Evolutionary conservation across 2,888 invertebrate species (phyloP).

Genomic region (Polymixis flavicincta): DNA sequence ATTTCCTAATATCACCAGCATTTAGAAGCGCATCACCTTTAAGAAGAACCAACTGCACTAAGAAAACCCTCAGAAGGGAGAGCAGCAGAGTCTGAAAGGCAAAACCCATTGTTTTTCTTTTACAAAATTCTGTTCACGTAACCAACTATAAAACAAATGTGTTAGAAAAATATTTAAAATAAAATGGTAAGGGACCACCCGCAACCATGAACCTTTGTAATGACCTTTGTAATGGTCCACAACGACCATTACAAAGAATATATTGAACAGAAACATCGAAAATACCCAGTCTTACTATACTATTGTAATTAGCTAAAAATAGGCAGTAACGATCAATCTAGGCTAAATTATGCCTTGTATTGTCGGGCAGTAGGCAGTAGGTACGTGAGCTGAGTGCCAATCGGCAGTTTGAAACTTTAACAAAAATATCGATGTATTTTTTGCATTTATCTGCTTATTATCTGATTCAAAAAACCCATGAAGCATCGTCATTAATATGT

Average conservation of each 20-base stretch:
- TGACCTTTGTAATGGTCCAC: too few species aligned
- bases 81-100: not conserved
- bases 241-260: constrained; percentile 15
- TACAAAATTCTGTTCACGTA: constrained; percentile 29
- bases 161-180: too few species aligned
- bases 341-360: constrained; percentile 51
- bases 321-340: constrained; percentile 34
- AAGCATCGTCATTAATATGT: constrained; percentile 14
- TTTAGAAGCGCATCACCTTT: not conserved
- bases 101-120: not conserved
- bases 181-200: constrained; percentile 39
- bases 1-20: not conserved
- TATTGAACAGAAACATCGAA: constrained; percentile 12
- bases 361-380: constrained; percentile 19
- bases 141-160: too few species aligned
- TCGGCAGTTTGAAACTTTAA: constrained; percentile 3
- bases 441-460: constrained; percentile 10
- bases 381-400: constrained; percentile 42
- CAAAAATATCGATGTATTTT: constrained; percentile 39
- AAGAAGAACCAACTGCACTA: not conserved
- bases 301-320: constrained; percentile 41
- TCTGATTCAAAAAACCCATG: constrained; percentile 29
- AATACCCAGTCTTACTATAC: constrained; percentile 28
- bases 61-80: not conserved
- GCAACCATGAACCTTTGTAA: constrained; percentile 35